Conservation (phyloP, 2,797 vertebrate genomes). For the Peromyscus nudipes region DNA sequence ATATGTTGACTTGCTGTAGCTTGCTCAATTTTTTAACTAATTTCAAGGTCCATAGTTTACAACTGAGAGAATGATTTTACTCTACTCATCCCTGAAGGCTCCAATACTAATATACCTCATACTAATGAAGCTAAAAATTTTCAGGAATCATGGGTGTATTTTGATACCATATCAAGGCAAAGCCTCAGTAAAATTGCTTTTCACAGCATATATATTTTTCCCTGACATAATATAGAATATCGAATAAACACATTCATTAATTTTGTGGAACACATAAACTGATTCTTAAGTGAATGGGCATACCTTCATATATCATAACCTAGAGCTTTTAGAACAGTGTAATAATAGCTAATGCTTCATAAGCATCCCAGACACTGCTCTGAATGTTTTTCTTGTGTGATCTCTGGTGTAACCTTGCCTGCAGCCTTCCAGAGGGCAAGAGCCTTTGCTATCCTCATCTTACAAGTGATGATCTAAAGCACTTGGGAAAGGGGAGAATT, state of each 20-base stretch:
- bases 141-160: conserved; percentile 66
- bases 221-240: conserved; percentile 70
- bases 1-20: conserved; percentile 55
- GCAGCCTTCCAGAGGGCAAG: not conserved
- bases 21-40: conserved; percentile 80
- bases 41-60: conserved; percentile 78
- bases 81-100: conserved; percentile 53
- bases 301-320: not conserved
- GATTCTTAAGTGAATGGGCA: not conserved
- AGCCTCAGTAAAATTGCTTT: conserved; percentile 67
- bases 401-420: not conserved
- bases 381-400: not conserved
- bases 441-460: not conserved
- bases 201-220: conserved; percentile 63
- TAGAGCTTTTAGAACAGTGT: not conserved
- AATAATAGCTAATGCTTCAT: not conserved
- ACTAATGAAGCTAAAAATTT: conserved; percentile 81
- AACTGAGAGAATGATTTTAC: conserved; percentile 71
- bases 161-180: conserved; percentile 58
- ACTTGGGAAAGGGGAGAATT: not conserved
- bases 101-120: conserved; percentile 42
- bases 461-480: not conserved
- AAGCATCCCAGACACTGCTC: not conserved
- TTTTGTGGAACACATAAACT: conserved; percentile 30
- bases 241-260: not conserved